Base-by-base conservation (phyloP, 2,888 invertebrate genomes). In the Megamerina dolium region DNA sequence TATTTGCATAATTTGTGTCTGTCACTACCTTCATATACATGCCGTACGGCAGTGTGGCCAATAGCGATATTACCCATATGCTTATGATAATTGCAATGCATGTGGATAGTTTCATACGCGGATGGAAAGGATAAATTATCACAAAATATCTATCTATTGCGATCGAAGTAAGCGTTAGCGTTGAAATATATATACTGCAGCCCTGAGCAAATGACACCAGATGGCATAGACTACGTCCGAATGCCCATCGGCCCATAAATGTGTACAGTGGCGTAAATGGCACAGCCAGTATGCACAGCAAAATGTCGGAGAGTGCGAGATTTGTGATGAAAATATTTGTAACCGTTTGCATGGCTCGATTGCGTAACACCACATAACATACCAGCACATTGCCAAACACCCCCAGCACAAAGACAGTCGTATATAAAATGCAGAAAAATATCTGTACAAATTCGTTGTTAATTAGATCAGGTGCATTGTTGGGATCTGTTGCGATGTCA, bases 301-400 rank as follows among this genome's bases (percentile, higher is more conserved):
- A 74, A 36, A 97, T 89, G 68, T 99, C 97, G 8, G 94, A 92
- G 23, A 96, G 75, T 0, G 97, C 97, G 58, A 99, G 75, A 68
- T 97, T 97, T 31, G 92, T 90, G 63, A 97, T 97, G 74, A 97
- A 97, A 39, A 94, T 80, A 69, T 97, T 97, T 4, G 97, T 97
- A 27, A 97, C 96, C 0, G 95, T 94, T 66, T 95, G 95, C 96
- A 97, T 96, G 20, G 89, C 86, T 55, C 84, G 85, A 72, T 94
- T 96, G 21, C 91, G 78, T 26, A 87, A 79, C 5, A 99, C 95
- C 13, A 97, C 94, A 64, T 85, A 95, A 62, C 93, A 92, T 17
- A 97, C 96, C 14, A 97, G 74, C 1, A 85, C 78, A 70, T 95
- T 95, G 1, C 95, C 95, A 56, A 86, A 82, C 2, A 93, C 75